These are phyloP conservation scores for Hypotaenidia philippensis DNA, from an alignment of 2,797 vertebrate genomes.

Conservation along the genomic window DNA sequence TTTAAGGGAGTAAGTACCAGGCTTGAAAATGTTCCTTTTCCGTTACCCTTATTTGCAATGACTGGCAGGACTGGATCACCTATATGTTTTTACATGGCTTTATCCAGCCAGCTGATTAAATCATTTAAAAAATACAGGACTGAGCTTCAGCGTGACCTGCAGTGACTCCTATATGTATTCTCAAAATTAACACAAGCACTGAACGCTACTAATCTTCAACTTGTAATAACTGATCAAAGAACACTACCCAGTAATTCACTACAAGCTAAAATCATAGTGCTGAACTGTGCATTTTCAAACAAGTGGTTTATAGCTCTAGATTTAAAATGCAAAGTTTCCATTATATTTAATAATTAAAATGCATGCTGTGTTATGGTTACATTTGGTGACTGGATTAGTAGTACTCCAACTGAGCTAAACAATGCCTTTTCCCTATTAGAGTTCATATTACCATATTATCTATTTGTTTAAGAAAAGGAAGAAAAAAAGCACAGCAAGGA, in stretches of 20 bases:
- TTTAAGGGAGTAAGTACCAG: neutral
- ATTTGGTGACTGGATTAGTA: constrained; percentile 67
- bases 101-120: neutral
- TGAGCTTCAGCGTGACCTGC: constrained; percentile 57
- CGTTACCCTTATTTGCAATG: neutral
- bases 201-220: constrained; percentile 48
- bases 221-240: constrained; percentile 66
- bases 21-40: neutral
- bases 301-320: constrained; percentile 48
- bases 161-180: constrained; percentile 36
- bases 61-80: neutral
- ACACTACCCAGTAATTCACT: constrained; percentile 58
- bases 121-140: constrained; percentile 15
- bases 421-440: constrained; percentile 65
- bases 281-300: constrained; percentile 56
- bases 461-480: constrained; percentile 68
- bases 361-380: constrained; percentile 69
- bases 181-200: constrained; percentile 62
- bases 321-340: constrained; percentile 70
- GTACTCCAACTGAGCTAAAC: constrained; percentile 64
- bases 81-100: neutral
- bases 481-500: constrained; percentile 40
- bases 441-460: constrained; percentile 62
- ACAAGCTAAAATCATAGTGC: constrained; percentile 43
- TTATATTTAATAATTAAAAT: constrained; percentile 72